phyloP scores from a whole-genome alignment of 2,797 vertebrate genomes.

The Sylvilagus floridanus region DNA sequence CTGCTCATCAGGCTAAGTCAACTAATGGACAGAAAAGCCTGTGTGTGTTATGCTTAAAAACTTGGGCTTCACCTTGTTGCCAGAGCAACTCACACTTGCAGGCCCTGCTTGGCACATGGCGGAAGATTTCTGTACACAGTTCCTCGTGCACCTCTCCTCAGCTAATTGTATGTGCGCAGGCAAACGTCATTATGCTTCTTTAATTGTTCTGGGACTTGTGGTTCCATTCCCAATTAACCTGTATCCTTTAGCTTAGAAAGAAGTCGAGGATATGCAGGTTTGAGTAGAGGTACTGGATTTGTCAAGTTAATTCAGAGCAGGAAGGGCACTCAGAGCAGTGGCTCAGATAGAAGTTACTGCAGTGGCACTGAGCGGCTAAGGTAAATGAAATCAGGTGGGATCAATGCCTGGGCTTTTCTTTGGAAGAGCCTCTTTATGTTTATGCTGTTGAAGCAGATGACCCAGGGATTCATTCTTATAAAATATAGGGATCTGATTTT shows the following conservation, averaged over 20 bases:
- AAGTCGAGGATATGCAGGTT: not conserved
- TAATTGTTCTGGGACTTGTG: constrained; percentile 69
- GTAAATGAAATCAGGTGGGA: not conserved
- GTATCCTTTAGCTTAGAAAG: not conserved
- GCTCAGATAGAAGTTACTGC: not conserved
- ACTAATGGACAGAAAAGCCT: not conserved
- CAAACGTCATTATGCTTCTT: constrained; percentile 2
- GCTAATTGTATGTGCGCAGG: not conserved
- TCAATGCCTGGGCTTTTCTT: not conserved
- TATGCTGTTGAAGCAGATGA: not conserved
- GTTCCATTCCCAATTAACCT: constrained; percentile 61
- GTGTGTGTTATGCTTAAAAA: not conserved
- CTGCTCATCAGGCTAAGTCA: not conserved
- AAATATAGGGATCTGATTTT: not conserved
- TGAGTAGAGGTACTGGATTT: not conserved
- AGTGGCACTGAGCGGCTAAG: not conserved
- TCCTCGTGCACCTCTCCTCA: not conserved
- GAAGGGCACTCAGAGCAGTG: not conserved
- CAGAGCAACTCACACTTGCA: not conserved
- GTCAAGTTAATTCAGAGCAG: not conserved
- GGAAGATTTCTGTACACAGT: not conserved
- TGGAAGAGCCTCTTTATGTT: constrained; percentile 12
- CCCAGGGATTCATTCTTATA: constrained; percentile 8
- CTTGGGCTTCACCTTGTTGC: not conserved
- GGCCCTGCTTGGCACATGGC: accelerated